A percentile compares a stretch with the other conserved stretches of the same genome.
phyloP scores from a whole-genome alignment of 2,113 vertebrate genomes.

The Empidonax traillii region DNA sequence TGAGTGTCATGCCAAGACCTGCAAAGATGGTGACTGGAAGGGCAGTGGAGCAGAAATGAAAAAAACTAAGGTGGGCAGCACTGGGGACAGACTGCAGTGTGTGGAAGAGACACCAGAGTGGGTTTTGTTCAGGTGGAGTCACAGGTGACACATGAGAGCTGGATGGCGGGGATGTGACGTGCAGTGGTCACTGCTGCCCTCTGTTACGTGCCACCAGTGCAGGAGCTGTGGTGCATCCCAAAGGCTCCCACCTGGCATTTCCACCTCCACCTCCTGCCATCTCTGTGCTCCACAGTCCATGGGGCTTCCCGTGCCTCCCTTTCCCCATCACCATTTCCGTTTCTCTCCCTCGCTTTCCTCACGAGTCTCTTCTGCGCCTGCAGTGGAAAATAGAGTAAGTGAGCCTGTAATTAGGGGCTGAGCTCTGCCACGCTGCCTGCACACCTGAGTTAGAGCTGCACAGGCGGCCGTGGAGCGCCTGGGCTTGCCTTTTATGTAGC shows the following conservation, averaged over 20 bases:
- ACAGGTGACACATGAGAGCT: accelerated
- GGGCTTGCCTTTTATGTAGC: conserved; percentile 10
- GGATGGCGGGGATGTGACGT: background rate
- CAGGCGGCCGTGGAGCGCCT: background rate
- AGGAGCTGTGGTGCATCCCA: background rate
- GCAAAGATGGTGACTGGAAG: background rate
- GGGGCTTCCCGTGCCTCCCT: background rate
- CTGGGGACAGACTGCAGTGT: background rate
- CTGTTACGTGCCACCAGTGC: accelerated
- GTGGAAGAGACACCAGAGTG: background rate
- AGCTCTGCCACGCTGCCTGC: background rate
- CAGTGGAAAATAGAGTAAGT: conserved; percentile 15
- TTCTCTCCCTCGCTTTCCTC: background rate
- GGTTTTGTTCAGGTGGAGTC: background rate
- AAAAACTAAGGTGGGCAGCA: background rate
- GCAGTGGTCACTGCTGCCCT: background rate
- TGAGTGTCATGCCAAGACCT: background rate
- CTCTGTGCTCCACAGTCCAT: accelerated
- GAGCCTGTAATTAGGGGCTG: conserved; percentile 56
- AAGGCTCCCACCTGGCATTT: background rate
- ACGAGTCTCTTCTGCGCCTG: background rate
- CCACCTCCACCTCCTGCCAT: background rate
- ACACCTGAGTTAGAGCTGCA: background rate
- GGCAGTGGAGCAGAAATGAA: background rate
- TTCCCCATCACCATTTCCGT: background rate